Base-by-base conservation (phyloP, 53 echinoderm and acorn worm species). In the Apostichopus leukothele region DNA sequence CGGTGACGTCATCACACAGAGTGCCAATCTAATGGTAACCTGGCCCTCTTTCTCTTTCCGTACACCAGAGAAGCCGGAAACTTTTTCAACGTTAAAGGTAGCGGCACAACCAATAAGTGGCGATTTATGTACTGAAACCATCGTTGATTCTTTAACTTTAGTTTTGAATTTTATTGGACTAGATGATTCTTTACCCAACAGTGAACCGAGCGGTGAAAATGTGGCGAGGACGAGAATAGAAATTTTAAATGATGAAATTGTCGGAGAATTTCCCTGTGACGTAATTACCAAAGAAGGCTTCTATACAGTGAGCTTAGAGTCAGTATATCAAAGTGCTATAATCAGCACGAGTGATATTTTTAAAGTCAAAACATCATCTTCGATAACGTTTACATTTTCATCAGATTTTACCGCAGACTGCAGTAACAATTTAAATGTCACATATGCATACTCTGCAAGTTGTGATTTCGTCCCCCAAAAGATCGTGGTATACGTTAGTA, bases 1-100 rank as follows among this genome's bases (percentile, higher is more conserved):
- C 22, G 86, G 79, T 19, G 73, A 77, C 25, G 25, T 83, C 11
- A 66, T 90, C 9, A 81, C 76, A 50, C 52, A 77, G 22, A 91
- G 22, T 39, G 51, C 66, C 4, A 67, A 39, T 4, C 57, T 86
- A 5, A 10, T 50, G 39, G 86, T 86, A 4, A 86, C 27, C 11
- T 86, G 86, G 86, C 86, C 86, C 7, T n/a, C 27, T 5, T 86
- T 27, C 71, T 51, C 12, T 9, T 86, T 86, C 27, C 61, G 66
- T 9, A 23, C 21, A 51, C 86, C 67, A 5, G 71, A 86, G 19
- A 18, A 5, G 21, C 13, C 66, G 4, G 66, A 68, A 67, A 68
- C 86, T 5, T 66, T 86, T 9, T 68, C 86, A 86, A 66, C 66
- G 14, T 27, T 86, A 23, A 67, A 1, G 9, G 66, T 86, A 27